Evolutionary conservation across 2,113 vertebrate genomes (phyloP).

Genomic region (Odobenus rosmarus): DNA sequence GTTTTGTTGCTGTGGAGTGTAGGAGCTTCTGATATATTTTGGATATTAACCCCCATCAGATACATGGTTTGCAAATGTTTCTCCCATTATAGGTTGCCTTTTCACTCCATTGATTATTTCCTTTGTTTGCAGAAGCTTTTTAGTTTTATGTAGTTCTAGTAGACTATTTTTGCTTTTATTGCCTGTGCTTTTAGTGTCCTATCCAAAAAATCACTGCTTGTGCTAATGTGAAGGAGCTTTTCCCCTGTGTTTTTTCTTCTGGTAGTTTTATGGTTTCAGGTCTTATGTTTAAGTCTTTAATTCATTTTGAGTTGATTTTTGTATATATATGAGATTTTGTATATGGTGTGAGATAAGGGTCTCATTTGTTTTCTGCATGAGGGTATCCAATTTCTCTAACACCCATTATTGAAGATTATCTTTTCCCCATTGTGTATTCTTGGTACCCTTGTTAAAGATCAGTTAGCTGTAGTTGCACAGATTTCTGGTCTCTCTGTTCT

Average conservation of each 20-base stretch:
- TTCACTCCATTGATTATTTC: not conserved
- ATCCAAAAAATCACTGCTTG: not conserved
- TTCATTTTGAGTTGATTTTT: not conserved
- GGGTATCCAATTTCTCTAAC: not conserved
- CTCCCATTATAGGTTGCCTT: not conserved
- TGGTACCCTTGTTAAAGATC: not conserved
- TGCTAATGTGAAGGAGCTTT: not conserved
- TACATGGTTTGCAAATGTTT: not conserved
- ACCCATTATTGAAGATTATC: not conserved
- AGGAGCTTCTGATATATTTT: not conserved
- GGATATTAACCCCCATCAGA: not conserved
- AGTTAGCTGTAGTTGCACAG: not conserved
- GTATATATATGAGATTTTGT: not conserved
- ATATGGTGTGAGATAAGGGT: not conserved
- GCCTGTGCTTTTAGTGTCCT: not conserved
- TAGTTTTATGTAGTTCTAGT: not conserved
- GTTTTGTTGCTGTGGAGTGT: not conserved
- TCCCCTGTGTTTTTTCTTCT: not conserved
- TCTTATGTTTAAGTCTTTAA: not conserved
- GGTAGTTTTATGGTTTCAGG: not conserved
- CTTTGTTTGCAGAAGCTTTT: not conserved
- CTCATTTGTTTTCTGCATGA: not conserved
- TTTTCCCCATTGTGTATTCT: not conserved
- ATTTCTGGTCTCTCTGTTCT: not conserved
- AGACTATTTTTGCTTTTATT: not conserved